Evolutionary conservation across 2,113 vertebrate genomes (phyloP).

Genomic region (Beaufortia kweichowensis): DNA sequence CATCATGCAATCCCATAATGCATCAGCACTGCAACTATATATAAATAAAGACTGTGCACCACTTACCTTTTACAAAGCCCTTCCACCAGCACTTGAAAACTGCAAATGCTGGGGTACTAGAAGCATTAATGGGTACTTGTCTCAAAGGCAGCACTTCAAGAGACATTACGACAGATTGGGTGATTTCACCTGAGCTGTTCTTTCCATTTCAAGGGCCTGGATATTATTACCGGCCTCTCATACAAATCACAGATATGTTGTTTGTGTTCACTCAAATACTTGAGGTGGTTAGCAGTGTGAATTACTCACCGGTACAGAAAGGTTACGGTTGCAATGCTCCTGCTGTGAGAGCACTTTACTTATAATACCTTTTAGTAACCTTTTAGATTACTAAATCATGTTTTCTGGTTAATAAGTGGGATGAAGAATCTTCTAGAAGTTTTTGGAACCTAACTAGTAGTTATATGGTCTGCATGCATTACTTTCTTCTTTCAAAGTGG

Average conservation of each 20-base stretch:
- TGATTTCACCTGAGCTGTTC: conserved; percentile 37
- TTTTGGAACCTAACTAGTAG: background rate
- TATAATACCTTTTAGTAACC: background rate
- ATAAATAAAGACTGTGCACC: background rate
- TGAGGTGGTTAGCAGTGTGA: conserved; percentile 29
- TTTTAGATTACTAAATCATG: background rate
- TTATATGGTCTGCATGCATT: no score
- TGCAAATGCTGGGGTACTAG: conserved; percentile 8
- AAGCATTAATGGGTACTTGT: conserved; percentile 21
- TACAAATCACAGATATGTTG: conserved; percentile 26
- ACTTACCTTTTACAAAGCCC: background rate
- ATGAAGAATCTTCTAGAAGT: background rate
- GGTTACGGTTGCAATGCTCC: background rate
- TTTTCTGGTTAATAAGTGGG: background rate
- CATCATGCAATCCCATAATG: background rate
- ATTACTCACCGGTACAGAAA: conserved; percentile 9
- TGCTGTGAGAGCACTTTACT: conserved; percentile 14
- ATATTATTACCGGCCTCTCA: conserved; percentile 34
- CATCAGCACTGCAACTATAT: background rate
- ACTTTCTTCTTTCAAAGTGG: no score
- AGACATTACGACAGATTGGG: conserved; percentile 27
- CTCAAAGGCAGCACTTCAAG: conserved; percentile 20
- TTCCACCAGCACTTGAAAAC: conserved; percentile 1
- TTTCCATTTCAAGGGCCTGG: conserved; percentile 40
- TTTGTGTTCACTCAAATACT: conserved; percentile 33